Evolutionary conservation across 2,113 vertebrate species (phyloP), one percentile per base, ranked within the genome.

Genomic region (Gymnorhina tibicen): DNA sequence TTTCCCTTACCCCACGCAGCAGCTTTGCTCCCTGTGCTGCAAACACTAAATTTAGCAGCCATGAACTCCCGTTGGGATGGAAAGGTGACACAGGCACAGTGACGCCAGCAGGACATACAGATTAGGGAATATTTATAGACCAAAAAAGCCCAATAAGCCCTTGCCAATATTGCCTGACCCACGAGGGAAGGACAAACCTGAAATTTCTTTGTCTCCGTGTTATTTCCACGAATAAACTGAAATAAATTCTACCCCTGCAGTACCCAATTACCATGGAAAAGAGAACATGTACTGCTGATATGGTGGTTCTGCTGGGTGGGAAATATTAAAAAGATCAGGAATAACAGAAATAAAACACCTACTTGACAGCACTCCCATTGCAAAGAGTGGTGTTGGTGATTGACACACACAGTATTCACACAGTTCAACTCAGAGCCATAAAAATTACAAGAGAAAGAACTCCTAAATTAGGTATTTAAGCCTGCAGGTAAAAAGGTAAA

Each of bases 81-180:
- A 81, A 85, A 91, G 92, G 93, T 96, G 95, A 94, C 93, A 92
- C 75, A 53, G 59, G 52, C 75, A 78, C 70, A 83, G 44, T 81
- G 87, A 94, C 1, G 13, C 53, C 66, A 75, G 72, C 85, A 89
- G 63, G 63, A 94, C 83, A 53, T 80, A 95, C 37, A 91, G 94
- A 95, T 93, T 63, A 76, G 28, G 42, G 23, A 55, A 21, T 95
- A 96, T 95, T 95, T 95, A 96, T 92, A 97, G 94, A 77, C 55
- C 7, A 15, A 70, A 91, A 78, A 39, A 8, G n/a, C 11, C 32
- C 33, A 37, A 69, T 32, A 89, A 72, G 53, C 63, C 32, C 24
- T 80, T 83, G 52, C 64, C 89, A 87, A 47, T 59, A 87, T 52
- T 44, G 41, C 35, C 59, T 92, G 88, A 85, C 58, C 60, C 74